Evolutionary conservation across 1,140 invertebrate species (phyloP).

Genomic region (Colletes gigas): DNA sequence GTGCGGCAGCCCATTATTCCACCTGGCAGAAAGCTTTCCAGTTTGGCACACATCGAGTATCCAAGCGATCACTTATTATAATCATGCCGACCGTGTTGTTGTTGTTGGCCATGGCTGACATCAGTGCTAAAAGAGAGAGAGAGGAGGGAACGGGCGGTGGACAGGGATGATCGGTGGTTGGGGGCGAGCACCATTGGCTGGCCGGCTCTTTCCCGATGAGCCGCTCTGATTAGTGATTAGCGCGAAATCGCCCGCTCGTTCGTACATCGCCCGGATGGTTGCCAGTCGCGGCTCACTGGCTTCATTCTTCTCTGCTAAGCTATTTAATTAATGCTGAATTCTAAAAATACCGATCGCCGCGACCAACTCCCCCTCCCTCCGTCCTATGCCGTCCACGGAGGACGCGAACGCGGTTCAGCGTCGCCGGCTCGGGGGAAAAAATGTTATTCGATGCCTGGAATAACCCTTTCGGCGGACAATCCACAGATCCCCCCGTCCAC

Average conservation of each 20-base stretch:
- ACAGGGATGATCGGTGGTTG: conserved; percentile 3
- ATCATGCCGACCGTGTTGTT: conserved; percentile 65
- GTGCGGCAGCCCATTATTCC: conserved; percentile 69
- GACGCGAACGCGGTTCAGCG: conserved; percentile 39
- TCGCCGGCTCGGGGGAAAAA: conserved; percentile 42
- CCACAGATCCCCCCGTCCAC: neutral
- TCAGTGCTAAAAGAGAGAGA: conserved; percentile 57
- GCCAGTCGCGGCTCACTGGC: conserved; percentile 67
- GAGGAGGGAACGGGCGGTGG: conserved; percentile 9
- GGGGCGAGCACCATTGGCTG: conserved; percentile 56
- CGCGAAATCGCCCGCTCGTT: conserved; percentile 67
- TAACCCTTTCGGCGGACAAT: conserved; percentile 29
- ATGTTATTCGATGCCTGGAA: conserved; percentile 51
- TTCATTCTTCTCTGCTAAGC: conserved; percentile 65
- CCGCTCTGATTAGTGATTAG: conserved; percentile 68
- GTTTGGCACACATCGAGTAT: conserved; percentile 71
- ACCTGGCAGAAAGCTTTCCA: conserved; percentile 69
- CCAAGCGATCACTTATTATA: conserved; percentile 70
- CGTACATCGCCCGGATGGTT: conserved; percentile 66
- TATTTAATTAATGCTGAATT: conserved; percentile 69
- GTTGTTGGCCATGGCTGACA: conserved; percentile 64
- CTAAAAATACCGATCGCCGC: conserved; percentile 61
- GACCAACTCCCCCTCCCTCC: conserved; percentile 1
- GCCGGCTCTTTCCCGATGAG: conserved; percentile 47
- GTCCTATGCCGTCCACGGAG: conserved; percentile 25